phyloP scores from a whole-genome alignment of 2,113 vertebrate genomes.

The Platichthys flesus region DNA sequence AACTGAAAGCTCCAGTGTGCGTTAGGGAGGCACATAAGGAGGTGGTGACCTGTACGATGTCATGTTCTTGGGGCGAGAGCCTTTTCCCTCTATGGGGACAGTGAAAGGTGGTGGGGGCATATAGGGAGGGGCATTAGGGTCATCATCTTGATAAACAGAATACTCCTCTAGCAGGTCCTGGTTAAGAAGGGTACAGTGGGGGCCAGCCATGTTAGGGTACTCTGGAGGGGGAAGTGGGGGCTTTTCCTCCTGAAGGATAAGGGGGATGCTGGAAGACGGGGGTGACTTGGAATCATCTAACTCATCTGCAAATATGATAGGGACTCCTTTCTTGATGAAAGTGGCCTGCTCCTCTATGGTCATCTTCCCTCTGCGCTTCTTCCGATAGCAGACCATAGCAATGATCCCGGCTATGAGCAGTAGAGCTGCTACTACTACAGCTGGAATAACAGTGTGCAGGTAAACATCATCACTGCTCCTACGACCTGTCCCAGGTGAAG shows the following conservation, averaged over 20 bases:
- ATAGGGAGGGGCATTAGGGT: slow-evolving; percentile 94
- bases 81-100: slow-evolving; percentile 94
- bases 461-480: slow-evolving; percentile 93
- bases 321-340: slow-evolving; percentile 98
- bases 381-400: slow-evolving; percentile 97
- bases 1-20: slow-evolving; percentile 47
- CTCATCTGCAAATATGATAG: slow-evolving; percentile 97
- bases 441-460: slow-evolving; percentile 94
- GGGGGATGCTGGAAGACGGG: slow-evolving; percentile 94
- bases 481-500: slow-evolving; percentile 86
- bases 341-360: slow-evolving; percentile 97
- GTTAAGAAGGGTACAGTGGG: slow-evolving; percentile 91
- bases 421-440: slow-evolving; percentile 94
- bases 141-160: slow-evolving; percentile 92
- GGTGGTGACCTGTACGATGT: slow-evolving; percentile 96
- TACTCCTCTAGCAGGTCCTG: slow-evolving; percentile 94
- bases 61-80: slow-evolving; percentile 98
- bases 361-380: slow-evolving; percentile 95
- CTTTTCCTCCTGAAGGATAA: slow-evolving; percentile 97
- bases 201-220: slow-evolving; percentile 92
- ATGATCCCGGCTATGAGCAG: slow-evolving; percentile 94
- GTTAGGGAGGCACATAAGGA: slow-evolving; percentile 97
- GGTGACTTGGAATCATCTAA: slow-evolving; percentile 96
- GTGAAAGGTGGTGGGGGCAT: slow-evolving; percentile 96
- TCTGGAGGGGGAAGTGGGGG: slow-evolving; percentile 93